Conservation (phyloP, 1,140 invertebrate species). For the Brachionus rubens region DNA sequence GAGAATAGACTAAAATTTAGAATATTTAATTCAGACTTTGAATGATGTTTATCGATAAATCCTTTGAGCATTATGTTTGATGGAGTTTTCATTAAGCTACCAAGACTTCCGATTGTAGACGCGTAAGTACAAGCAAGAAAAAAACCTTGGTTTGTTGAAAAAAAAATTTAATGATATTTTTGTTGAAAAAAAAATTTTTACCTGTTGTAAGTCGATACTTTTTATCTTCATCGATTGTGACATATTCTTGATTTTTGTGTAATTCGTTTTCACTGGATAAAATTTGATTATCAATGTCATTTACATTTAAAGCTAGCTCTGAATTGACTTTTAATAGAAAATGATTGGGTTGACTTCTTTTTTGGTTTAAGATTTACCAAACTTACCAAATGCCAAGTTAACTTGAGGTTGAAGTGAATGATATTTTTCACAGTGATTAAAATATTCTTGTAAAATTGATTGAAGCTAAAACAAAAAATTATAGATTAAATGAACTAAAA, state of each 20-base stretch:
- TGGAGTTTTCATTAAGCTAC: conserved; percentile 76
- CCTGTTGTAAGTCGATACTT: background rate
- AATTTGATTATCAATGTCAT: background rate
- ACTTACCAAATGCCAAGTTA: conserved; percentile 1
- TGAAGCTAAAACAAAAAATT: conserved; percentile 48
- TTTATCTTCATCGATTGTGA: background rate
- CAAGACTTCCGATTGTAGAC: conserved; percentile 72
- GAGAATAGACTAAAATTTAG: conserved; percentile 33
- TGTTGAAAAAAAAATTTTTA: background rate
- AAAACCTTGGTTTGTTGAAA: background rate
- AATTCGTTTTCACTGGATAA: too few relatives aligned
- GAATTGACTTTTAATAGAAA: background rate
- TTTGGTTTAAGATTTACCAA: background rate
- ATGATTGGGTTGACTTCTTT: background rate
- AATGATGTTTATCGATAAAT: background rate
- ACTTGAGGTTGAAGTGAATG: background rate
- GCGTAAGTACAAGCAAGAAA: conserved; percentile 71
- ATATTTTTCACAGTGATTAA: background rate
- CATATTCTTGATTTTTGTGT: background rate
- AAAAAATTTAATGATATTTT: background rate
- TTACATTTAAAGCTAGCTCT: background rate
- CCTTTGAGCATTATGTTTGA: conserved; percentile 57
- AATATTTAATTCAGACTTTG: conserved; percentile 8
- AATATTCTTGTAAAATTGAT: conserved; percentile 28
- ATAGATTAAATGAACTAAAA: too few relatives aligned